Conservation (phyloP, 2,113 vertebrate species). For the Trematocara nigrifrons region DNA sequence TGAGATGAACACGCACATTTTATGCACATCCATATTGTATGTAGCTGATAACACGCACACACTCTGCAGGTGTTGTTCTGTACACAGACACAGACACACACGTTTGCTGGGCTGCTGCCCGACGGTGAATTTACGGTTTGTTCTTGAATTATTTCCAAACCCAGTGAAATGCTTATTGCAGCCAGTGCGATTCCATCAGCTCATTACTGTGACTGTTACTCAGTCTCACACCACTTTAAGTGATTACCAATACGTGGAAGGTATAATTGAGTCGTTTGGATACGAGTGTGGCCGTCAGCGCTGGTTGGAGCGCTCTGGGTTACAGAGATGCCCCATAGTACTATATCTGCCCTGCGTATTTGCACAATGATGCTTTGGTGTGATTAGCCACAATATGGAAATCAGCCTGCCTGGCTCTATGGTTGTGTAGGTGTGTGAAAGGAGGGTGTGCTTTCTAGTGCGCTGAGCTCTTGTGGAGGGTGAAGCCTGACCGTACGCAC, state of each 20-base stretch:
- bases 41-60: neutral
- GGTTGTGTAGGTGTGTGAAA: neutral
- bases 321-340: neutral
- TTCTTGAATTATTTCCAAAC: neutral
- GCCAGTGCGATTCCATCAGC: neutral
- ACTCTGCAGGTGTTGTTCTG: neutral
- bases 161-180: neutral
- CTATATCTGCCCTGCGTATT: neutral
- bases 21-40: neutral
- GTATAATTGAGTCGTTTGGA: neutral
- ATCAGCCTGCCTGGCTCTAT: neutral
- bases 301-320: neutral
- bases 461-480: neutral
- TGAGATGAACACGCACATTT: neutral
- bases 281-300: neutral
- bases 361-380: constrained; percentile 5
- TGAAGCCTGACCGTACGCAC: neutral
- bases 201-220: neutral
- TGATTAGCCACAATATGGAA: constrained; percentile 55
- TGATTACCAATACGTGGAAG: neutral
- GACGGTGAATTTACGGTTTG: neutral
- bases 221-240: neutral
- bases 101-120: neutral
- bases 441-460: constrained; percentile 11
- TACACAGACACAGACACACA: neutral